These are phyloP conservation scores for Ginglymostoma cirratum DNA, from an alignment of 2,113 vertebrate genomes.

Conservation along the genomic window DNA sequence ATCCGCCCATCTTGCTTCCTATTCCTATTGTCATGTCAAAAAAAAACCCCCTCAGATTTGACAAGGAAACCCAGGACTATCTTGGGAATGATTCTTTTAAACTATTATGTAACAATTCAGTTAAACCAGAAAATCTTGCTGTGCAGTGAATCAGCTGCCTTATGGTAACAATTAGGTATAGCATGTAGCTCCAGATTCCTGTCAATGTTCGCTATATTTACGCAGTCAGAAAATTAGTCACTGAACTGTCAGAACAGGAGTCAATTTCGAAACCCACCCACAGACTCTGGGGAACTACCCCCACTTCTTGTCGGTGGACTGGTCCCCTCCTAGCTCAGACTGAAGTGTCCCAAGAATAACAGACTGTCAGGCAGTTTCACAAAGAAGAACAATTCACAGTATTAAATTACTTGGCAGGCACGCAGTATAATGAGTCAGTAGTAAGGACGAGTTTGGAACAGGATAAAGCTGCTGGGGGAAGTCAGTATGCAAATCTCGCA, in stretches of 20 bases:
- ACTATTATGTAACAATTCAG: neutral
- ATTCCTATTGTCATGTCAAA: no score
- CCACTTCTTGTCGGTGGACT: no score
- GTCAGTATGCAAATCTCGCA: conserved; percentile 6
- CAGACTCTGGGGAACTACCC: neutral
- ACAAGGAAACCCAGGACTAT: neutral
- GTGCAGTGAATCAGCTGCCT: neutral
- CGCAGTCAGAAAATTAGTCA: neutral
- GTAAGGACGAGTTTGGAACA: neutral
- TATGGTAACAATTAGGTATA: neutral
- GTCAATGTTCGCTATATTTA: neutral
- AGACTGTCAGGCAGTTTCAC: neutral
- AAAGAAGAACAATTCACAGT: neutral
- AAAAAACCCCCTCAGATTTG: neutral
- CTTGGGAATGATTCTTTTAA: neutral
- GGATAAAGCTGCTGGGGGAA: neutral
- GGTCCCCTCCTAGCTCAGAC: neutral
- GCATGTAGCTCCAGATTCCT: neutral
- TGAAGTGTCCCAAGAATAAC: neutral
- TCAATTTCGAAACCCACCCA: neutral
- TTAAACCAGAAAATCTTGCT: neutral
- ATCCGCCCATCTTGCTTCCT: no score
- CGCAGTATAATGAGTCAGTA: neutral
- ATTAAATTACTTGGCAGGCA: neutral
- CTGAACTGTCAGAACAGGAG: neutral